A percentile compares a stretch with the other conserved stretches of the same genome.
Evolutionary conservation across 2,888 invertebrate genomes (phyloP).

Genomic region (Xestia xanthographa): DNA sequence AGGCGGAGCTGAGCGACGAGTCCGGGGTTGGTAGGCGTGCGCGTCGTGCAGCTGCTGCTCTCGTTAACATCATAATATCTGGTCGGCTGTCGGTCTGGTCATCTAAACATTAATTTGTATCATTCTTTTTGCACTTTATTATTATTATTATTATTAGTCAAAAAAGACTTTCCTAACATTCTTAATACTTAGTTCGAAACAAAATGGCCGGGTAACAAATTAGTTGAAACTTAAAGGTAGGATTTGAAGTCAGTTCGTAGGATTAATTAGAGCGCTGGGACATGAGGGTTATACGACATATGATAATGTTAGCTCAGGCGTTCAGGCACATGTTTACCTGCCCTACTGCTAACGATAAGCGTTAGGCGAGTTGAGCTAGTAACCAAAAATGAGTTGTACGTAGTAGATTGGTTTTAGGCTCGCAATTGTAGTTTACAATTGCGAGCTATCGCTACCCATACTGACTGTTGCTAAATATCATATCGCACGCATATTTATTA

Average conservation of each 20-base stretch:
- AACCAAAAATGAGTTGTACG: too few species aligned
- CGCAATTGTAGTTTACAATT: not conserved
- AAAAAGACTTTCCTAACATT: not conserved
- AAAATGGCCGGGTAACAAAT: conserved; percentile 51
- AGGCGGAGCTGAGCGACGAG: too few species aligned
- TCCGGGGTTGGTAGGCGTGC: too few species aligned
- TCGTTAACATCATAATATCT: too few species aligned
- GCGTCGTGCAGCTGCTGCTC: too few species aligned
- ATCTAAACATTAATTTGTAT: too few species aligned
- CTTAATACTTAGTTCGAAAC: too few species aligned
- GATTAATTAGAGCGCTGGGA: conserved; percentile 47
- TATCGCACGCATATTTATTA: not conserved
- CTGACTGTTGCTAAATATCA: not conserved
- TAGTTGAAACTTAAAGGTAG: conserved; percentile 51
- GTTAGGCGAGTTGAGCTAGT: not conserved
- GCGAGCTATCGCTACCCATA: not conserved
- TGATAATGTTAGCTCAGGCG: conserved; percentile 29
- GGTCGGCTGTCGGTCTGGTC: too few species aligned
- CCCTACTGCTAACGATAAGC: not conserved
- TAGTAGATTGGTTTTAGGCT: not conserved
- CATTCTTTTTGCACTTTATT: too few species aligned
- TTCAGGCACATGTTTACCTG: conserved; percentile 7
- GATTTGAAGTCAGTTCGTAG: conserved; percentile 48
- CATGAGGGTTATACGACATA: conserved; percentile 26
- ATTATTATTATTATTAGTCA: too few species aligned